A percentile compares a stretch with the other conserved stretches of the same genome.
phyloP scores from a whole-genome alignment of 2,113 vertebrate genomes.

The Nannospalax galili region DNA sequence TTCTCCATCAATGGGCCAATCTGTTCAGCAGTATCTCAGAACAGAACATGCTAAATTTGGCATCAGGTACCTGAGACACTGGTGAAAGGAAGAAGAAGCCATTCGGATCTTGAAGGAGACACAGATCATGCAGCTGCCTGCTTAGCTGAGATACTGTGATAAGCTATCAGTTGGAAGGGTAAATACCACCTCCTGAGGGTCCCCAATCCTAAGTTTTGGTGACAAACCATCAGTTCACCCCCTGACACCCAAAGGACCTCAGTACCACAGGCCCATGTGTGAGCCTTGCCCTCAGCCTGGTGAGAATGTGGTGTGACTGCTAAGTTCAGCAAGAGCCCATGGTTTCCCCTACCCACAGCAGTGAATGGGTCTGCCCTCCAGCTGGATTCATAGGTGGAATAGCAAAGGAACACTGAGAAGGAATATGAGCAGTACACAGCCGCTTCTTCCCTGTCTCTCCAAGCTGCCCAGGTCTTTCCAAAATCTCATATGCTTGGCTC shows the following conservation, averaged over 20 bases:
- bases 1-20: constrained; percentile 63
- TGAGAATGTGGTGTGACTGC: not conserved
- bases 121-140: not conserved
- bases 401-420: constrained; percentile 34
- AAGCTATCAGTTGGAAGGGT: constrained; percentile 17
- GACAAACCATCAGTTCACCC: constrained; percentile 12
- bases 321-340: not conserved
- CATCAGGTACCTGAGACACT: constrained; percentile 68
- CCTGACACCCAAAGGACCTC: not conserved
- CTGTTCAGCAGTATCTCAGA: constrained; percentile 62
- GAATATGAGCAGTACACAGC: not conserved
- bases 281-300: constrained; percentile 29
- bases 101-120: constrained; percentile 36
- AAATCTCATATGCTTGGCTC: constrained; percentile 35
- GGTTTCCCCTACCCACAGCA: not conserved
- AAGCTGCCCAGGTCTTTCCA: constrained; percentile 39
- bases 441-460: not conserved
- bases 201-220: not conserved
- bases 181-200: not conserved
- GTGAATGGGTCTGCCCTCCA: not conserved
- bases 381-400: not conserved
- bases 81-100: constrained; percentile 59
- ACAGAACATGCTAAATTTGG: constrained; percentile 75
- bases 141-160: constrained; percentile 3
- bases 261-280: not conserved